Evolutionary conservation across 2,113 vertebrate species (phyloP).

Genomic region (Melanerpes formicivorus): DNA sequence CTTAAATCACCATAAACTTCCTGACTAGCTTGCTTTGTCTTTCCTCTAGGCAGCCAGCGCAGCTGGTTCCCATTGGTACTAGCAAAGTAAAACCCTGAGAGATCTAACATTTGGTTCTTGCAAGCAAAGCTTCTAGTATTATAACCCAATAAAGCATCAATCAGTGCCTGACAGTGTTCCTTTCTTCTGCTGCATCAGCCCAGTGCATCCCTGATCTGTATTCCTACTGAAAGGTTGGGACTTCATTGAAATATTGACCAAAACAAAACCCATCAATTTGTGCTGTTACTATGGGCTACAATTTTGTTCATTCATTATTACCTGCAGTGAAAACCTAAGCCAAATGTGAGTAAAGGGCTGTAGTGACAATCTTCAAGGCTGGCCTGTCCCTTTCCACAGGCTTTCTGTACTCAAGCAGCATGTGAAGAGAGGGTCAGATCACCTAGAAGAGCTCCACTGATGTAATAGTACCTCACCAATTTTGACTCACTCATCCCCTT

Average conservation of each 20-base stretch:
- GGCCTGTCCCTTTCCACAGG: neutral
- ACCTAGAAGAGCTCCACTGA: neutral
- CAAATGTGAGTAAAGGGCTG: neutral
- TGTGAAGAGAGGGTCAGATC: neutral
- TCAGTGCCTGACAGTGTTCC: neutral
- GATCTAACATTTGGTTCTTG: constrained; percentile 43
- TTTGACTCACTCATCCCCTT: neutral
- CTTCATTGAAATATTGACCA: constrained; percentile 51
- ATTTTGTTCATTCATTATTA: neutral
- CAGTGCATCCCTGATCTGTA: neutral
- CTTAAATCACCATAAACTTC: constrained; percentile 48
- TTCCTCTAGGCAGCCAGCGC: constrained; percentile 35
- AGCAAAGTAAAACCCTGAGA: constrained; percentile 39
- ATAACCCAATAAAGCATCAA: constrained; percentile 1
- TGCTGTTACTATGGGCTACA: neutral
- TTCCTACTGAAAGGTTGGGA: neutral
- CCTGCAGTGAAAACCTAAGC: neutral
- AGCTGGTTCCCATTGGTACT: constrained; percentile 40
- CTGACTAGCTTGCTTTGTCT: constrained; percentile 34
- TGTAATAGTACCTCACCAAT: neutral
- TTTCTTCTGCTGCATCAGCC: constrained; percentile 17
- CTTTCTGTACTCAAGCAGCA: neutral
- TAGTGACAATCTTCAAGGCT: neutral
- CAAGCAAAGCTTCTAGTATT: constrained; percentile 8
- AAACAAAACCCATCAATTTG: neutral